Evolutionary conservation across 1,140 invertebrate species (phyloP).

Genomic region (Pteromalus puparum): DNA sequence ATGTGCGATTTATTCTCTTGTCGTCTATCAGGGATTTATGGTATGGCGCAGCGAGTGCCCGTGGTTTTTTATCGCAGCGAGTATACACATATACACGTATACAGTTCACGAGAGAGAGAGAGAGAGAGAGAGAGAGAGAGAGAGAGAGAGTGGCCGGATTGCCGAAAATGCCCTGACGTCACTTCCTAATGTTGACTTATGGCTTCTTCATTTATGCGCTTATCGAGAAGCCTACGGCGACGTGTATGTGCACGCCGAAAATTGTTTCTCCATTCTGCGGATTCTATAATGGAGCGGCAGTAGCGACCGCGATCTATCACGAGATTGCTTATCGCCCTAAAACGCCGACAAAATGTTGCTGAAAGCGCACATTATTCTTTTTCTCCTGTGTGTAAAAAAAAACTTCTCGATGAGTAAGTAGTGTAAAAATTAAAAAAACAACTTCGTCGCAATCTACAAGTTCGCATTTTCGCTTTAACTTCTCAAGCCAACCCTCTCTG

Average conservation of each 20-base stretch:
- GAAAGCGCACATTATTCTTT: background rate
- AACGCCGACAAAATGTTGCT: background rate
- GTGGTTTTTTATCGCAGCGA: no score
- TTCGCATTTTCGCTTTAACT: background rate
- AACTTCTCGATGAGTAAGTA: no score
- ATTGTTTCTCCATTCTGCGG: conserved; percentile 8
- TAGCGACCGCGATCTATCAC: background rate
- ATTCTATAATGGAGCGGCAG: background rate
- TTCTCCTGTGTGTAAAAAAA: background rate
- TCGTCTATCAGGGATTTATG: no score
- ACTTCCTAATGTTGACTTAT: conserved; percentile 39
- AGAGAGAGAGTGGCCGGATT: background rate
- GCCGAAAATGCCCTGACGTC: conserved; percentile 25
- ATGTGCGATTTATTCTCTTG: no score
- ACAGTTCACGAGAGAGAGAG: background rate
- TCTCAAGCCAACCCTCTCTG: background rate
- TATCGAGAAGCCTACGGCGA: background rate
- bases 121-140: conserved; percentile 15
- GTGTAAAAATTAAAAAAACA: no score
- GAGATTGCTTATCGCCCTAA: background rate
- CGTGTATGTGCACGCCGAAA: background rate
- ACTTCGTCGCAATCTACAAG: background rate
- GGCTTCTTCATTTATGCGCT: conserved; percentile 6
- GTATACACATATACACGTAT: no score
- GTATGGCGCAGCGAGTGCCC: no score